phyloP scores from a whole-genome alignment of 2,888 invertebrate genomes.

The Helicoverpa assulta region DNA sequence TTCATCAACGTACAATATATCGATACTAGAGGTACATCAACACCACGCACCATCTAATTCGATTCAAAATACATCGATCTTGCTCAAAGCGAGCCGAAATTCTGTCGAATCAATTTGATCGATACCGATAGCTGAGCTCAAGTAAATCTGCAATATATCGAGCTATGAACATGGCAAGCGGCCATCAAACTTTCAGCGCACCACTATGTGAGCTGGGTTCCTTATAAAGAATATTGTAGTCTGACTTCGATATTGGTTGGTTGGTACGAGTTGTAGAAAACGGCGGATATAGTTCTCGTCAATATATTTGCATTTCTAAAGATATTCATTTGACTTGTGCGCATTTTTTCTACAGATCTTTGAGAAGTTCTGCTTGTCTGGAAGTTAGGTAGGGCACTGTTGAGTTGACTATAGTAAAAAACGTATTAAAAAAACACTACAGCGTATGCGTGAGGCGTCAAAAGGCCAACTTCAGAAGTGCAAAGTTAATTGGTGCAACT shows the following conservation, averaged over 20 bases:
- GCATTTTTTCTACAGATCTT: no score
- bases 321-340: background rate
- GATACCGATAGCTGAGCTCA: constrained; percentile 12
- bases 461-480: no score
- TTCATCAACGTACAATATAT: background rate
- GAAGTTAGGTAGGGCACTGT: no score
- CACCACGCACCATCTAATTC: background rate
- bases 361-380: no score
- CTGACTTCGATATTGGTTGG: constrained; percentile 45
- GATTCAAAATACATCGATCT: constrained; percentile 9
- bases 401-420: no score
- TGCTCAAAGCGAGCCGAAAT: constrained; percentile 2
- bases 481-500: no score
- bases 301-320: no score
- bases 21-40: background rate
- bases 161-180: constrained; percentile 53
- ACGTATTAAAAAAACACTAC: no score
- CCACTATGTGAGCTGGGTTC: constrained; percentile 36
- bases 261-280: constrained; percentile 19
- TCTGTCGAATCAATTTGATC: constrained; percentile 20
- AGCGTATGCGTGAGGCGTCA: no score
- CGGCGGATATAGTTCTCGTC: no score
- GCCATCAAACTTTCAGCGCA: constrained; percentile 63
- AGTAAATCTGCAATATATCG: constrained; percentile 41
- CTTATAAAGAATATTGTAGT: constrained; percentile 52